Evolutionary conservation across 2,797 vertebrate genomes (phyloP).

Genomic region (Syncerus caffer): DNA sequence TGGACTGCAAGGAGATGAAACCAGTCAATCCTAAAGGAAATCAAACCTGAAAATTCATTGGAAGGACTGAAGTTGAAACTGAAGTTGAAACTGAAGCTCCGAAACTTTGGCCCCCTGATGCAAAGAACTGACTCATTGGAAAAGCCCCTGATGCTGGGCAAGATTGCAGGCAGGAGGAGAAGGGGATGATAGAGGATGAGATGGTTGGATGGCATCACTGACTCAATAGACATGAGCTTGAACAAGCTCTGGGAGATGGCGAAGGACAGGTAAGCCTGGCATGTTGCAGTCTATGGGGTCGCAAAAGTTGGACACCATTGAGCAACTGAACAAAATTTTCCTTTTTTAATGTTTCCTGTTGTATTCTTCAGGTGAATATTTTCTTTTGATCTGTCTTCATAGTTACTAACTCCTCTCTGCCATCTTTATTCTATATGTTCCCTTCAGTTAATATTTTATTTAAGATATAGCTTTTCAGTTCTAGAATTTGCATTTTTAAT

Average conservation of each 20-base stretch:
- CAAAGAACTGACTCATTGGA: not conserved
- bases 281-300: not conserved
- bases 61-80: not conserved
- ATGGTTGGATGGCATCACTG: not conserved
- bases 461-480: not conserved
- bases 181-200: not conserved
- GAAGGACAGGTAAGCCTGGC: not conserved
- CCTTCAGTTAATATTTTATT: not conserved
- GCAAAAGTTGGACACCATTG: not conserved
- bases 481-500: not conserved
- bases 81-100: not conserved
- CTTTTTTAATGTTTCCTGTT: not conserved
- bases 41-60: not conserved
- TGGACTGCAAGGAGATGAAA: not conserved
- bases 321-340: not conserved
- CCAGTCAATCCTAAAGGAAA: not conserved
- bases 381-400: not conserved
- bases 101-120: not conserved
- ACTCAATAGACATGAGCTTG: not conserved
- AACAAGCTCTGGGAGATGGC: not conserved
- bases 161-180: not conserved
- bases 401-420: not conserved
- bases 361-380: not conserved
- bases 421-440: not conserved
- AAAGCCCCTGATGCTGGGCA: not conserved